Evolutionary conservation across 2,888 invertebrate genomes (phyloP).

Genomic region (Galerucella nymphaeae): DNA sequence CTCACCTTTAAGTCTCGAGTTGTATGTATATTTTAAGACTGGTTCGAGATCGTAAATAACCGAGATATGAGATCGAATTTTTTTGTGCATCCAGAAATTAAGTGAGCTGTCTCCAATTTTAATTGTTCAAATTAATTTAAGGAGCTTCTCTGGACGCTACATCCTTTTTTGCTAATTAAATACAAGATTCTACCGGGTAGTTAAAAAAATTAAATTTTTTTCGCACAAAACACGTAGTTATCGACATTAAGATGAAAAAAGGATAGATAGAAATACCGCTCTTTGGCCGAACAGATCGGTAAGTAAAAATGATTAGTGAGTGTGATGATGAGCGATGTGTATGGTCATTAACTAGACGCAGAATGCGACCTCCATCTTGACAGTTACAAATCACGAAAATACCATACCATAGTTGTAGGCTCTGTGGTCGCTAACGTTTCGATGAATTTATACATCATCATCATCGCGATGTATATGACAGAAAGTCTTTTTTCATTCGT

Average conservation of each 20-base stretch:
- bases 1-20: too few species aligned
- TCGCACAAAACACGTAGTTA: too few species aligned
- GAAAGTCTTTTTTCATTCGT: conserved; percentile 9
- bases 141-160: conserved; percentile 45
- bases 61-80: conserved; percentile 44
- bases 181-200: neutral
- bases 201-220: too few species aligned
- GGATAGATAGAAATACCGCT: conserved; percentile 36
- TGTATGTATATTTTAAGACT: neutral
- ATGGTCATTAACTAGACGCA: conserved; percentile 56
- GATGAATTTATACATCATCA: conserved; percentile 58
- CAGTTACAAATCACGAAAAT: conserved; percentile 53
- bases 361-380: conserved; percentile 54
- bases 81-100: conserved; percentile 47
- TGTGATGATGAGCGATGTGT: conserved; percentile 42
- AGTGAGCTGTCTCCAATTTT: conserved; percentile 53
- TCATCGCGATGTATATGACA: conserved; percentile 6
- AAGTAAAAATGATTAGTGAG: conserved; percentile 40
- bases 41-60: conserved; percentile 33
- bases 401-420: conserved; percentile 38
- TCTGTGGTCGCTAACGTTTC: conserved; percentile 50
- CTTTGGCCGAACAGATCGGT: conserved; percentile 19
- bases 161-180: conserved; percentile 14
- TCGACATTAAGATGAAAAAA: neutral
- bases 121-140: conserved; percentile 57